Percentiles rank a stretch among this genome's conserved stretches.
phyloP scores from a whole-genome alignment of 1,140 invertebrate genomes.

The Glossosoma conforme region DNA sequence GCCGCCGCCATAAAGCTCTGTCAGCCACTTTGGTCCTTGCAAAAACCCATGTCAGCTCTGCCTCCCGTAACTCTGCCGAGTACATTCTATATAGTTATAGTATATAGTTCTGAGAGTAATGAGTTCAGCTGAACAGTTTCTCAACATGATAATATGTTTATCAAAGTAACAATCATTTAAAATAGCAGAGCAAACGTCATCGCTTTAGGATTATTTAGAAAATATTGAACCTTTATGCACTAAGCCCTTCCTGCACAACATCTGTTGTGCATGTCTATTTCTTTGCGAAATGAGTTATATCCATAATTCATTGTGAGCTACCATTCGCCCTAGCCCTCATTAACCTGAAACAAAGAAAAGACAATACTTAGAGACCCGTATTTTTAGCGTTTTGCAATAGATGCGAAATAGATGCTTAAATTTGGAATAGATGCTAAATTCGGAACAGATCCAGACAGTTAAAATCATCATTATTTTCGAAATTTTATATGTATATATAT shows the following conservation, averaged over 20 bases:
- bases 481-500: no score
- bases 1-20: no score
- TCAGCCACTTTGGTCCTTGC: no score
- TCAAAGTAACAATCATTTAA: slow-evolving; percentile 11
- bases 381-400: no score
- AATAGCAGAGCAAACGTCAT: neutral
- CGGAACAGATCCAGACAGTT: no score
- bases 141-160: neutral
- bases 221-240: slow-evolving; percentile 64
- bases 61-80: neutral
- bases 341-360: no score
- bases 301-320: no score
- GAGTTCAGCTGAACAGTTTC: neutral
- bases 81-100: neutral
- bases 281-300: slow-evolving; percentile 57
- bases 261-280: slow-evolving; percentile 70
- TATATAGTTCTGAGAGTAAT: slow-evolving; percentile 1
- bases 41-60: neutral
- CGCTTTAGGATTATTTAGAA: slow-evolving; percentile 12
- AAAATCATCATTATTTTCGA: no score
- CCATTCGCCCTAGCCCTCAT: no score
- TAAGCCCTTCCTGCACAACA: slow-evolving; percentile 73
- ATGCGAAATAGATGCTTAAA: no score
- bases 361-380: no score
- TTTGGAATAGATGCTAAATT: no score